Evolutionary conservation across 2,888 invertebrate genomes (phyloP), one percentile per base, ranked within the genome.

Genomic region (Pseudanteris insignis): DNA sequence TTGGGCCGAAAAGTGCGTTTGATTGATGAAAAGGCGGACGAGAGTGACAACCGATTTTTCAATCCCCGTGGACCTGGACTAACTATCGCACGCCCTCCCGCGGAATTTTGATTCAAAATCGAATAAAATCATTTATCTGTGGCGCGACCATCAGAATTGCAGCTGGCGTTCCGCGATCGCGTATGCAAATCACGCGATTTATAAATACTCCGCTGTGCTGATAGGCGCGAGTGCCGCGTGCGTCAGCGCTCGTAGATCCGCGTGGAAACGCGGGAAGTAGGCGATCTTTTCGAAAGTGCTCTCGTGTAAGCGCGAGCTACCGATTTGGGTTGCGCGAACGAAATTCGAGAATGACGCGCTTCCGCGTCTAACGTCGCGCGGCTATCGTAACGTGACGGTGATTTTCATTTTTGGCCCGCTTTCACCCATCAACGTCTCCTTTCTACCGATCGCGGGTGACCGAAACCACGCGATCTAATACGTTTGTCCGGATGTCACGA

Each of bases 351-450:
- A 66, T 67, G 44, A 62, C 51, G 28, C 34, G 21, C 38, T 60
- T 54, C 47, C 47, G 58, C 54, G 43, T 48, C 54, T 58, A 58
- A 54, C 36, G 32, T 6, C 13, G 34, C 34, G 37, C 50, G 26
- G 34, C 21, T 15, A 43, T 36, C 21, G 13, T 48, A 30, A 48
- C 64, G 50, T 58, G 63, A 60, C 59, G 48, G 63, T 47, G 62
- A 70, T 69, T 53, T 41, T 69, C 68, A 67, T 67, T 75, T 75
- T 76, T 51, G 72, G 75, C 69, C 68, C 71, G 75, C 75, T 76
- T 76, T 76, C 76, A 70, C n/a, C n/a, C n/a, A n/a, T n/a, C n/a
- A n/a, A n/a, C n/a, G n/a, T n/a, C n/a, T n/a, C n/a, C n/a, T n/a
- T n/a, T n/a, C n/a, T n/a, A n/a, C n/a, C n/a, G n/a, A n/a, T n/a